Evolutionary conservation across 92 coral and sea anemone genomes (phyloP).

Genomic region (Ricordea florida): DNA sequence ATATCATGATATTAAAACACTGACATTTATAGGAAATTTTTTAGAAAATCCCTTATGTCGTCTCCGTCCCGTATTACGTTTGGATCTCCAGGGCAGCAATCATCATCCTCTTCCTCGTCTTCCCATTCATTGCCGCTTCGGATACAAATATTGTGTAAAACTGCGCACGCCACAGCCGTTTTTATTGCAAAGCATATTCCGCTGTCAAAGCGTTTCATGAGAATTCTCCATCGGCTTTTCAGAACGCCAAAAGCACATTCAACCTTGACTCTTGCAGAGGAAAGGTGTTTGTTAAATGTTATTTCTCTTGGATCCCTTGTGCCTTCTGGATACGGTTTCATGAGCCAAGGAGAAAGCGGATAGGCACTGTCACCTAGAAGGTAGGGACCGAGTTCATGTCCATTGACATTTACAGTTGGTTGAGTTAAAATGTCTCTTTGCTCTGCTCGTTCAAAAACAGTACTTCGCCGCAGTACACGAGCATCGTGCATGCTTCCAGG

Average conservation of each 20-base stretch:
- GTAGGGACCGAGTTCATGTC: neutral
- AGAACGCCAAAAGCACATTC: conserved; percentile 57
- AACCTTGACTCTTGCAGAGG: conserved; percentile 50
- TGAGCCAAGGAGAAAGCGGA: too few relatives aligned
- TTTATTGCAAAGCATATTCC: conserved; percentile 9
- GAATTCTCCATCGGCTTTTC: conserved; percentile 54
- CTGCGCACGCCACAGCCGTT: too few relatives aligned
- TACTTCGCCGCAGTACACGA: neutral
- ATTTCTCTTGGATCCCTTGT: conserved; percentile 44
- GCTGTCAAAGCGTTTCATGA: conserved; percentile 53
- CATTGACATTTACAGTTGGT: neutral
- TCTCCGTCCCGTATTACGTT: too few relatives aligned
- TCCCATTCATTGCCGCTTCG: too few relatives aligned
- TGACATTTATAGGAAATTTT: too few relatives aligned
- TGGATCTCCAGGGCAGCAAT: too few relatives aligned
- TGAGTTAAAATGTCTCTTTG: neutral
- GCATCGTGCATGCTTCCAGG: conserved; percentile 6
- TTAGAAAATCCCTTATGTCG: too few relatives aligned
- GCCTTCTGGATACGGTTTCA: too few relatives aligned
- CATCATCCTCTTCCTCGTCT: too few relatives aligned
- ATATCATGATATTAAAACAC: too few relatives aligned
- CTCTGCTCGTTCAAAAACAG: neutral
- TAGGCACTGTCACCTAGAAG: too few relatives aligned
- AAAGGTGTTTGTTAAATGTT: conserved; percentile 46
- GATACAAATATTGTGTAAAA: too few relatives aligned